Conservation (phyloP, 1,140 invertebrate species). For the Trachymyrmex cornetzi region DNA sequence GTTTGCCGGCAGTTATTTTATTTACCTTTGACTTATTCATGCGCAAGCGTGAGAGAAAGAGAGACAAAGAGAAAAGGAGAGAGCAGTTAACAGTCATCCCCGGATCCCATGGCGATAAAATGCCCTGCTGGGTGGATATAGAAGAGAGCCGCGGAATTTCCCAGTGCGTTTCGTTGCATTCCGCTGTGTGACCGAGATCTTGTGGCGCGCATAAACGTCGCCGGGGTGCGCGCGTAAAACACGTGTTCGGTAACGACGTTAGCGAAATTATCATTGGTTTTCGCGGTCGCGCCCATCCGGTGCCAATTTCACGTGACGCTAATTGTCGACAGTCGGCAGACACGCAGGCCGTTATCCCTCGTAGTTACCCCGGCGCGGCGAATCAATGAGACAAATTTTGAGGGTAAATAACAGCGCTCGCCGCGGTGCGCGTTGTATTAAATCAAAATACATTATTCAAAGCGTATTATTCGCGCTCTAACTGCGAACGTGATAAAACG, state of each 20-base stretch:
- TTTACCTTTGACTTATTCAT: conserved; percentile 37
- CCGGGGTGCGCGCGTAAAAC: conserved; percentile 17
- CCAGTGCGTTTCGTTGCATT: conserved; percentile 33
- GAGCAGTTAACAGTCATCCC: neutral
- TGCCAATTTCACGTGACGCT: conserved; percentile 54
- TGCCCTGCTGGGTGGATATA: neutral
- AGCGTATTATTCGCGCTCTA: conserved; percentile 63
- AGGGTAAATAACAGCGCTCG: conserved; percentile 47
- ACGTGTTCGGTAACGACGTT: conserved; percentile 46
- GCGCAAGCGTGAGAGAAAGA: neutral
- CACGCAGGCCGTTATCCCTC: conserved; percentile 7
- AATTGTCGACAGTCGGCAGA: conserved; percentile 58
- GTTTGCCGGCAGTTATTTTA: conserved; percentile 14
- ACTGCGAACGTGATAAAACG: conserved; percentile 68
- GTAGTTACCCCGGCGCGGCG: conserved; percentile 4
- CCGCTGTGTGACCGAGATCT: neutral
- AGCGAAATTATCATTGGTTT: conserved; percentile 63
- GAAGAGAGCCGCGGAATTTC: neutral
- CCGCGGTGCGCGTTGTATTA: conserved; percentile 55
- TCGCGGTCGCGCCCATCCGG: conserved; percentile 42
- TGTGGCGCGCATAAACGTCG: neutral
- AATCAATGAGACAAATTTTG: conserved; percentile 71
- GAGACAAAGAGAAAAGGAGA: neutral
- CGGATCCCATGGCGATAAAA: conserved; percentile 16
- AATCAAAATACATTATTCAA: conserved; percentile 68